phyloP scores from a whole-genome alignment of 30 jellyfish, hydroid and myxozoan species.

The Chrysaora quinquecirrha region DNA sequence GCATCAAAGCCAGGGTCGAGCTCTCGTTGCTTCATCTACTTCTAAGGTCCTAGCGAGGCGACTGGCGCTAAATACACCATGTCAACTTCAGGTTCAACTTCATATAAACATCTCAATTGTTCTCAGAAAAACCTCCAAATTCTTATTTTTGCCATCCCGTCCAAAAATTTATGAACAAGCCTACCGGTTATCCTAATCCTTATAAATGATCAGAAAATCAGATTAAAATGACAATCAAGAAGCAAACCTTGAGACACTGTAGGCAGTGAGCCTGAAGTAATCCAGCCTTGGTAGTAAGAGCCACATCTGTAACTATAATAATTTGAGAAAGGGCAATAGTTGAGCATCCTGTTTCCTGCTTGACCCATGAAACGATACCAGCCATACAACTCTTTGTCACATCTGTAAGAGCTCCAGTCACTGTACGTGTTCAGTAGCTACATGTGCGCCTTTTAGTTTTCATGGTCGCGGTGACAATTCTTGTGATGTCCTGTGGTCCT shows the following conservation, averaged over 20 bases:
- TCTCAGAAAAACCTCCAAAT: background rate
- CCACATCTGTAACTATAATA: constrained; percentile 26
- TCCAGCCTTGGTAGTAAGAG: constrained; percentile 57
- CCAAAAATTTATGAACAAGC: background rate
- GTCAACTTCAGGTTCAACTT: background rate
- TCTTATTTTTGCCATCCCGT: too few species aligned
- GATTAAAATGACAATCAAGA: background rate
- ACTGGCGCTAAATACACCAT: background rate
- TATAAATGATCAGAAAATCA: background rate
- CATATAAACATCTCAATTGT: background rate
- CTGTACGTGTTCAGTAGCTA: background rate
- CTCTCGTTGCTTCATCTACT: too few species aligned
- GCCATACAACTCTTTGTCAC: constrained; percentile 31
- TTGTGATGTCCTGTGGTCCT: too few species aligned
- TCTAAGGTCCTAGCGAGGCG: too few species aligned
- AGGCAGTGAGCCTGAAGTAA: constrained; percentile 1
- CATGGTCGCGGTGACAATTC: too few species aligned
- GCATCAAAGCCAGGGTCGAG: too few species aligned
- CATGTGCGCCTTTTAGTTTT: too few species aligned
- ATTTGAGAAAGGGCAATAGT: constrained; percentile 27
- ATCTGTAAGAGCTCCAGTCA: constrained; percentile 46
- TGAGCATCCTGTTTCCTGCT: constrained; percentile 37
- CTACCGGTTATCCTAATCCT: background rate
- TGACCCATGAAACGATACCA: constrained; percentile 63
- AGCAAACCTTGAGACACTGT: background rate